phyloP scores from a whole-genome alignment of 2,797 vertebrate species.

The Chromobotia macracanthus region DNA sequence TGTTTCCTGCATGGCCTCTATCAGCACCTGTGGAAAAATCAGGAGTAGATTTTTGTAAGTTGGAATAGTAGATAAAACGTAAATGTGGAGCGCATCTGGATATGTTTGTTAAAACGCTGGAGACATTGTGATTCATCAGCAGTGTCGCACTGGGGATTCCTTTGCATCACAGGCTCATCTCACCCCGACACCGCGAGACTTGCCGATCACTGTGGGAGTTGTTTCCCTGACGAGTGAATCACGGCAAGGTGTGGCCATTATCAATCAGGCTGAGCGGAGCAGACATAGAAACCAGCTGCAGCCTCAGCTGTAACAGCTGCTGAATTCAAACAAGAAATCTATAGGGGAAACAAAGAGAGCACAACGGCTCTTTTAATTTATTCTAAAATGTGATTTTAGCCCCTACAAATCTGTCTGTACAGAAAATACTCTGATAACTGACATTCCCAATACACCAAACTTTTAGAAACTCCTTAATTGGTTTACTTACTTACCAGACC shows the following conservation, averaged over 20 bases:
- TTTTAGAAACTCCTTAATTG: neutral
- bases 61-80: neutral
- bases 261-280: slow-evolving; percentile 56
- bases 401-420: neutral
- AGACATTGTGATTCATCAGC: slow-evolving; percentile 10
- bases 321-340: neutral
- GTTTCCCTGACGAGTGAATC: slow-evolving; percentile 30
- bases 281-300: slow-evolving; percentile 54
- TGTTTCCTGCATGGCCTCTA: slow-evolving; percentile 61
- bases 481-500: neutral
- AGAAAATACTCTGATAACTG: neutral
- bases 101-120: slow-evolving; percentile 10
- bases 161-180: slow-evolving; percentile 15
- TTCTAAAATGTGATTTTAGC: neutral
- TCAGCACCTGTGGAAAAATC: slow-evolving; percentile 61
- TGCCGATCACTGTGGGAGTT: neutral
- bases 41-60: slow-evolving; percentile 54
- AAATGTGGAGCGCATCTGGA: slow-evolving; percentile 8
- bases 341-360: neutral
- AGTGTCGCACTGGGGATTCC: slow-evolving; percentile 16
- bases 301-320: slow-evolving; percentile 11
- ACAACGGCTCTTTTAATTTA: neutral
- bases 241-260: slow-evolving; percentile 49
- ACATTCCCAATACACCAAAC: neutral
- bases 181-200: slow-evolving; percentile 2